A percentile compares a stretch with the other conserved stretches of the same genome.
Conservation (phyloP, 2,113 vertebrate genomes). For the Micromys minutus region DNA sequence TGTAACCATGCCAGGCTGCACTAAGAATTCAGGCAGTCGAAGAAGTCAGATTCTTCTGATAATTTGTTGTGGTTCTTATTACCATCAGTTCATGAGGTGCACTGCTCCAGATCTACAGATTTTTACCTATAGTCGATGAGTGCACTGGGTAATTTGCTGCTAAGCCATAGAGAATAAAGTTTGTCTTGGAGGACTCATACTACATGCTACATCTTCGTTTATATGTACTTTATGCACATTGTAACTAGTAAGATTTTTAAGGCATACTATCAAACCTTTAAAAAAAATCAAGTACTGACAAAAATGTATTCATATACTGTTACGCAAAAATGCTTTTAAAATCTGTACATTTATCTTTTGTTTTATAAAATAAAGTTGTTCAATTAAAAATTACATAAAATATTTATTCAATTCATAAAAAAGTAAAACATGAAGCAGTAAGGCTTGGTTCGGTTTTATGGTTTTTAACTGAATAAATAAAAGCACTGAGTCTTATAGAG, state of each 20-base stretch:
- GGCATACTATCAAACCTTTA: no score
- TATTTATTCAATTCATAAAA: constrained; percentile 29
- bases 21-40: not conserved
- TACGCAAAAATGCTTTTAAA: no score
- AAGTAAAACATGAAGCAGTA: not conserved
- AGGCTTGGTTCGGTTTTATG: not conserved
- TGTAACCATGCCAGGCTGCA: no score
- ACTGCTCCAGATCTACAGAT: not conserved
- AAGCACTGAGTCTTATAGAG: not conserved
- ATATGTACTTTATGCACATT: no score
- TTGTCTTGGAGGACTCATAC: not conserved
- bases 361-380: no score
- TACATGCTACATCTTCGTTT: no score
- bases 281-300: no score
- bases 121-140: not conserved
- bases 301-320: no score
- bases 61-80: not conserved
- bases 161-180: not conserved
- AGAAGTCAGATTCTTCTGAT: not conserved
- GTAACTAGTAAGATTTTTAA: no score
- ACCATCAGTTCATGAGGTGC: not conserved
- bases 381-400: not conserved
- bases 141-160: not conserved
- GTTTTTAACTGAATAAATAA: constrained; percentile 29
- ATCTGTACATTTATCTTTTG: no score